These are phyloP conservation scores for Cosmopolites sordidus DNA, from an alignment of 2,888 invertebrate species.

Conservation along the genomic window DNA sequence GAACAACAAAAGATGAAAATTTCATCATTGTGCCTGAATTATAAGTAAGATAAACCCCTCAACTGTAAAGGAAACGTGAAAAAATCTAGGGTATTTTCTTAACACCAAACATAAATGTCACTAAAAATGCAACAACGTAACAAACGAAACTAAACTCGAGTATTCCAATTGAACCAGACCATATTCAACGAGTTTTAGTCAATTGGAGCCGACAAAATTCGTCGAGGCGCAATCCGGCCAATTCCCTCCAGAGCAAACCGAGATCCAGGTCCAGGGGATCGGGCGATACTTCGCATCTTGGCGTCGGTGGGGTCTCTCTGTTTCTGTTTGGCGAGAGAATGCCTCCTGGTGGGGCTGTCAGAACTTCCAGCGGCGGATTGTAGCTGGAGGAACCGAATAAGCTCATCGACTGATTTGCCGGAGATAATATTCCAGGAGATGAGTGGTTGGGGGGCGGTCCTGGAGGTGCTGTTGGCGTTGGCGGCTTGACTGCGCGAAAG, in stretches of 20 bases:
- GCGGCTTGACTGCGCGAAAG: slow-evolving; percentile 50
- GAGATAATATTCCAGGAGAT: slow-evolving; percentile 8
- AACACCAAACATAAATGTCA: slow-evolving; percentile 42
- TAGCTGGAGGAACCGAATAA: slow-evolving; percentile 16
- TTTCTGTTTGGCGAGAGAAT: slow-evolving; percentile 5
- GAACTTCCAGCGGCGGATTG: slow-evolving; percentile 16
- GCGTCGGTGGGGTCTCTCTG: slow-evolving; percentile 9
- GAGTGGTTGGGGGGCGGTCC: slow-evolving; percentile 23
- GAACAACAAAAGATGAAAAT: too few relatives aligned
- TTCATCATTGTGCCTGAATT: too few relatives aligned
- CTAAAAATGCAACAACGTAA: slow-evolving; percentile 50
- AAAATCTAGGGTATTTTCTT: not conserved
- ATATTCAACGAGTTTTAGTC: slow-evolving; percentile 46
- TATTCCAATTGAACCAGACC: slow-evolving; percentile 18
- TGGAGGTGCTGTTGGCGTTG: slow-evolving; percentile 35
- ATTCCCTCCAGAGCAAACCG: slow-evolving; percentile 49
- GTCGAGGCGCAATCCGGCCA: slow-evolving; percentile 49
- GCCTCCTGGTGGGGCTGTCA: slow-evolving; percentile 11
- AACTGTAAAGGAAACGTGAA: not conserved
- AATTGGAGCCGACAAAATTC: slow-evolving; percentile 49
- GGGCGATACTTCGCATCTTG: slow-evolving; percentile 28
- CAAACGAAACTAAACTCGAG: slow-evolving; percentile 41
- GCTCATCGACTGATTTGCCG: slow-evolving; percentile 14
- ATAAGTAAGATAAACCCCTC: too few relatives aligned
- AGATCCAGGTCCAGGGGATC: slow-evolving; percentile 45